These are phyloP conservation scores for Myotis brandtii DNA, from an alignment of 2,113 vertebrate species.

Conservation along the genomic window DNA sequence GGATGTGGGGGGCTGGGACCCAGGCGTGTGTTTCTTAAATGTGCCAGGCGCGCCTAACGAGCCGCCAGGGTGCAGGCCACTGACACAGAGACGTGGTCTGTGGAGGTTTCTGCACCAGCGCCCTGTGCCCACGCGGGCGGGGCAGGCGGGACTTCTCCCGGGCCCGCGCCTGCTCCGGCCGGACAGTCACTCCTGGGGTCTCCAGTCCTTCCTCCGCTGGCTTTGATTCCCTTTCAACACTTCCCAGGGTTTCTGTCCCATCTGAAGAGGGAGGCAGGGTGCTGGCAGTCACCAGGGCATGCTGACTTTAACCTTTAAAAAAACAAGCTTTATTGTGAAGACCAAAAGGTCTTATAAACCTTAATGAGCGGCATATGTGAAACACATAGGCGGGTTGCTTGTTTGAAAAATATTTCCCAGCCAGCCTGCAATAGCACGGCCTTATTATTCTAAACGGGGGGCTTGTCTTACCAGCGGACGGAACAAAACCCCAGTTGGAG, in stretches of 20 bases:
- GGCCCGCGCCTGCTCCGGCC: background rate
- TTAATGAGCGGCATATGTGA: slow-evolving; percentile 86
- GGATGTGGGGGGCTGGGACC: background rate
- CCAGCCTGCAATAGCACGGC: slow-evolving; percentile 61
- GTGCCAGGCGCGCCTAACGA: background rate
- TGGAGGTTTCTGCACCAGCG: background rate
- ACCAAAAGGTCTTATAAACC: slow-evolving; percentile 85
- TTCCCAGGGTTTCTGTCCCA: slow-evolving; percentile 59
- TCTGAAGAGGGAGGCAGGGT: slow-evolving; percentile 77
- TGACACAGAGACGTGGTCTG: background rate
- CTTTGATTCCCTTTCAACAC: slow-evolving; percentile 71
- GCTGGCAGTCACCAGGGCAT: slow-evolving; percentile 68
- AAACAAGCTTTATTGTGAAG: slow-evolving; percentile 85
- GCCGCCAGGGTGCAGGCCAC: rapidly evolving
- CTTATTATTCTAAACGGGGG: slow-evolving; percentile 83
- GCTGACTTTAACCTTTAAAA: slow-evolving; percentile 80
- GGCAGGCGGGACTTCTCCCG: background rate
- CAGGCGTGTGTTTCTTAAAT: background rate
- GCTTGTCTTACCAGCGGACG: slow-evolving; percentile 71
- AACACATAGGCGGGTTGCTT: slow-evolving; percentile 78
- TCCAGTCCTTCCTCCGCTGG: background rate
- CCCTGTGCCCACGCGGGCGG: background rate
- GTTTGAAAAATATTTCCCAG: slow-evolving; percentile 84
- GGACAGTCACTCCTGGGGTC: background rate
- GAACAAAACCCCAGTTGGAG: slow-evolving; percentile 80